Conservation (phyloP, 1,140 invertebrate genomes). For the Diorhabda sublineata region DNA sequence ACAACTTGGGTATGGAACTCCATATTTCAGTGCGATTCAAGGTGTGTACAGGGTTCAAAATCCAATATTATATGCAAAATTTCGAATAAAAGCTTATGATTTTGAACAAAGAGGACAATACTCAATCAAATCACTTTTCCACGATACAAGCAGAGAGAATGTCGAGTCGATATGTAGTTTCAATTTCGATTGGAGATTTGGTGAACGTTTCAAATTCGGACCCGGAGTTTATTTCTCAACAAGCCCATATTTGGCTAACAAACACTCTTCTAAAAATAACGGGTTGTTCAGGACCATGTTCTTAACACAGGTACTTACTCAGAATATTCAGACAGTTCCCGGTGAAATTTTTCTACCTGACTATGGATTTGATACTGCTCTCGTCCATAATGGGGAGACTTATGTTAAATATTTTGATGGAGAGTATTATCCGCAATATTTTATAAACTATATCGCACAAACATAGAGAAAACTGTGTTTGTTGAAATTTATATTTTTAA, state of each 20-base stretch:
- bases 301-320: slow-evolving; percentile 26
- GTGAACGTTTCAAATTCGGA: slow-evolving; percentile 27
- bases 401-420: slow-evolving; percentile 33
- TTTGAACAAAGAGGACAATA: slow-evolving; percentile 22
- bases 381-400: slow-evolving; percentile 19
- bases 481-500: too few relatives aligned
- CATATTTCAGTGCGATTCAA: not conserved
- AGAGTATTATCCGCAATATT: slow-evolving; percentile 33
- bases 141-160: slow-evolving; percentile 24
- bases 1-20: slow-evolving; percentile 9
- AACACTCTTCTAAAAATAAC: slow-evolving; percentile 23
- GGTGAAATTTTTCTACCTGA: slow-evolving; percentile 23
- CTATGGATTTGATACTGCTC: slow-evolving; percentile 27
- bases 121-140: slow-evolving; percentile 18
- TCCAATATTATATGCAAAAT: slow-evolving; percentile 26
- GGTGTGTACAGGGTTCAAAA: slow-evolving; percentile 29
- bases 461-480: too few relatives aligned
- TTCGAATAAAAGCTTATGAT: slow-evolving; percentile 18
- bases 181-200: slow-evolving; percentile 32
- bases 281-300: slow-evolving; percentile 26
- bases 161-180: slow-evolving; percentile 22
- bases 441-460: slow-evolving; percentile 16
- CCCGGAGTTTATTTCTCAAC: slow-evolving; percentile 32
- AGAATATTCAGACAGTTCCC: slow-evolving; percentile 19
- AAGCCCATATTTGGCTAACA: slow-evolving; percentile 17